phyloP scores from a whole-genome alignment of 2,113 vertebrate genomes.

The Saccopteryx bilineata region DNA sequence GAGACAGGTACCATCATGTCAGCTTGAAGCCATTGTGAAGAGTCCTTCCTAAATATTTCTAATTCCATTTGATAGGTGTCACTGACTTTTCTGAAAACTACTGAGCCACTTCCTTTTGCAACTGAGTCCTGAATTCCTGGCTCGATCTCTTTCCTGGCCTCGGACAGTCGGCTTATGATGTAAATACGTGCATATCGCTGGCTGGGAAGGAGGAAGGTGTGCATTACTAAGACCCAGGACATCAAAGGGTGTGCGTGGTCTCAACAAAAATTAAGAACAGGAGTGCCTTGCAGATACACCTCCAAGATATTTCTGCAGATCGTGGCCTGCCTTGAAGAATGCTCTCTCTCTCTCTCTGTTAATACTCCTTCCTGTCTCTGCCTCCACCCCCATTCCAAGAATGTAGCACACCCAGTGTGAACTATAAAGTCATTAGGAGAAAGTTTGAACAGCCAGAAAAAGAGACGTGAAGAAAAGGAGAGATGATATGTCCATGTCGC shows the following conservation, averaged over 20 bases:
- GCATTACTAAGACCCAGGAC: slow-evolving; percentile 82
- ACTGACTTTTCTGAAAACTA: slow-evolving; percentile 85
- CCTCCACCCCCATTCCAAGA: slow-evolving; percentile 42
- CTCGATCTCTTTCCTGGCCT: slow-evolving; percentile 87
- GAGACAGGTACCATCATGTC: slow-evolving; percentile 88
- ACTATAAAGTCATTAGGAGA: slow-evolving; percentile 39
- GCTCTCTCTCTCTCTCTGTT: slow-evolving; percentile 66
- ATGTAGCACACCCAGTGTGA: slow-evolving; percentile 18
- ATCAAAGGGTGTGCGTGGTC: slow-evolving; percentile 86
- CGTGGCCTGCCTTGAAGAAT: slow-evolving; percentile 77
- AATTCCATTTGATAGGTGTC: slow-evolving; percentile 86
- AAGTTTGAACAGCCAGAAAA: slow-evolving; percentile 18
- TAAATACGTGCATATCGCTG: slow-evolving; percentile 87
- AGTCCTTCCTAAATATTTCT: slow-evolving; percentile 86
- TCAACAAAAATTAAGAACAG: slow-evolving; percentile 88
- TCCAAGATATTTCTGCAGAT: slow-evolving; percentile 70
- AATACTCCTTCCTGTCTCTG: slow-evolving; percentile 53
- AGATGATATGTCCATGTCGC: neutral
- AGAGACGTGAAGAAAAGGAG: neutral
- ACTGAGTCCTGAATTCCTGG: slow-evolving; percentile 86
- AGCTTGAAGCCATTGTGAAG: slow-evolving; percentile 82
- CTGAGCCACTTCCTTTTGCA: slow-evolving; percentile 85
- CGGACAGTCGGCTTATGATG: slow-evolving; percentile 84
- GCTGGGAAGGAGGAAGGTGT: slow-evolving; percentile 84
- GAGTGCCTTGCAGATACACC: slow-evolving; percentile 79